Evolutionary conservation across 2,888 invertebrate species (phyloP).

Genomic region (Ophioninae sp.): DNA sequence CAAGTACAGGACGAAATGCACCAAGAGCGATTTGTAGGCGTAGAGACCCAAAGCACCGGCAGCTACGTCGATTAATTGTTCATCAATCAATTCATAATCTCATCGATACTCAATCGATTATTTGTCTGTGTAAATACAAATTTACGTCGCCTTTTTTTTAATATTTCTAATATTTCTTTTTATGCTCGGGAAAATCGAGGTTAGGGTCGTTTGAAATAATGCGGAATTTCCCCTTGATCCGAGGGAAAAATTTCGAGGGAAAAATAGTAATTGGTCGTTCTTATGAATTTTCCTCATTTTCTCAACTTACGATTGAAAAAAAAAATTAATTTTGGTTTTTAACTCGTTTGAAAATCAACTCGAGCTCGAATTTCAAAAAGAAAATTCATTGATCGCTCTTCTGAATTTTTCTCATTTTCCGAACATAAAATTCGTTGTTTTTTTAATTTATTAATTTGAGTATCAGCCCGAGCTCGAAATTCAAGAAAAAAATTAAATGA

Average conservation of each 20-base stretch:
- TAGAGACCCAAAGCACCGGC: constrained; percentile 84
- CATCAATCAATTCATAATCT: background rate
- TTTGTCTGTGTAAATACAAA: background rate
- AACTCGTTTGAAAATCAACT: too few relatives aligned
- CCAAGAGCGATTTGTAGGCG: constrained; percentile 83
- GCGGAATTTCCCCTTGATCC: too few relatives aligned
- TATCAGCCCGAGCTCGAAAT: too few relatives aligned
- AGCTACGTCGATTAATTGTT: constrained; percentile 76
- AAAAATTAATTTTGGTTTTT: too few relatives aligned
- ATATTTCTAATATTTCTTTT: background rate
- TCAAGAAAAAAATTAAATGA: too few relatives aligned
- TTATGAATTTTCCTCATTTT: too few relatives aligned
- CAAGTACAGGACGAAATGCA: constrained; percentile 84
- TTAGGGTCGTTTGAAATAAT: too few relatives aligned
- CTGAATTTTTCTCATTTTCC: background rate
- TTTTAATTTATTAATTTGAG: too few relatives aligned
- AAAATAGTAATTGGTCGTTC: too few relatives aligned
- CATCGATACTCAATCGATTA: background rate
- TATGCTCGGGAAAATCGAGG: background rate
- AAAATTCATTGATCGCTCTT: background rate
- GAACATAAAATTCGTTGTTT: background rate
- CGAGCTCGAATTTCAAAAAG: background rate
- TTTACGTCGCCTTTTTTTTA: background rate
- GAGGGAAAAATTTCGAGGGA: too few relatives aligned
- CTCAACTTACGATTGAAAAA: too few relatives aligned